Evolutionary conservation across 2,797 vertebrate species (phyloP).

Genomic region (Onychomys leucogaster): DNA sequence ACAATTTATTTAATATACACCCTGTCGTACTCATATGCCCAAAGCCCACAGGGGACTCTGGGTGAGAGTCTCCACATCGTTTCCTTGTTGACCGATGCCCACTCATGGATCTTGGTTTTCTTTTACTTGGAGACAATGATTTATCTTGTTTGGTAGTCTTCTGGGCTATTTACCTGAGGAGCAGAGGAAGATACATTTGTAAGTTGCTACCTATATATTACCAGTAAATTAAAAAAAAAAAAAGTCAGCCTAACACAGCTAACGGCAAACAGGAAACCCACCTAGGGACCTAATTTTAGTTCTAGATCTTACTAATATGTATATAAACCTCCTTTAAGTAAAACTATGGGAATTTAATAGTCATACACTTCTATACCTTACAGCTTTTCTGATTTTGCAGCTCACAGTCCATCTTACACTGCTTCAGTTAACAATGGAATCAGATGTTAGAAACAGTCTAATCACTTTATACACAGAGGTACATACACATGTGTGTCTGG

Average conservation of each 20-base stretch:
- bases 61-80: conserved; percentile 89
- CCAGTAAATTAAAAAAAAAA: conserved; percentile 19
- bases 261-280: background rate
- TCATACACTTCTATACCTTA: background rate
- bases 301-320: conserved; percentile 28
- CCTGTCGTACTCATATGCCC: conserved; percentile 83
- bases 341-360: conserved; percentile 42
- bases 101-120: conserved; percentile 90
- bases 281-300: background rate
- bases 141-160: conserved; percentile 42
- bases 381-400: background rate
- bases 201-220: background rate
- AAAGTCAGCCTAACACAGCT: background rate
- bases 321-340: conserved; percentile 1
- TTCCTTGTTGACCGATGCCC: conserved; percentile 89
- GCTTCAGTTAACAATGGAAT: background rate
- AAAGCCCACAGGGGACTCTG: conserved; percentile 88
- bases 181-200: background rate
- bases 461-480: background rate
- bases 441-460: conserved; percentile 2
- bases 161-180: conserved; percentile 37
- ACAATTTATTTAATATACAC: conserved; percentile 91
- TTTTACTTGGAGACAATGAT: conserved; percentile 56
- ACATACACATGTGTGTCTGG: background rate
- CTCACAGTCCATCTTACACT: background rate